Conservation (phyloP, 2,888 invertebrate species). For the Euplagia quadripunctaria region DNA sequence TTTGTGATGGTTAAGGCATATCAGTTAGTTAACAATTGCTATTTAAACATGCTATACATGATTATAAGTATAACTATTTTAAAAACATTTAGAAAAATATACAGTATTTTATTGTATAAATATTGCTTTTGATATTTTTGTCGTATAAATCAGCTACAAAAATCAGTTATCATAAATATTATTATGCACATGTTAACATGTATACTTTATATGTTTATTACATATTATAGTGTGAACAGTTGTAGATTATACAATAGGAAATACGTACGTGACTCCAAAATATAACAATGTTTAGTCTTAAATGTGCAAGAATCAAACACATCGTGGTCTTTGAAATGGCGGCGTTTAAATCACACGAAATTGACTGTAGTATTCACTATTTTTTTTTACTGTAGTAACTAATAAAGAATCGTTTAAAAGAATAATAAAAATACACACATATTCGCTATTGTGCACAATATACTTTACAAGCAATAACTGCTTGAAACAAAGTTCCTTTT, state of each 20-base stretch:
- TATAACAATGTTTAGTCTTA: too few species aligned
- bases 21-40: constrained; percentile 48
- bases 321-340: too few species aligned
- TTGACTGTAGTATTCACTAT: too few species aligned
- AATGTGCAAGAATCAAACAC: too few species aligned
- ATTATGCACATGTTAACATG: not conserved
- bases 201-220: not conserved
- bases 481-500: too few species aligned
- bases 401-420: too few species aligned
- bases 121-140: constrained; percentile 5
- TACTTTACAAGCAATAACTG: too few species aligned
- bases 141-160: constrained; percentile 14
- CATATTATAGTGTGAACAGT: not conserved
- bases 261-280: not conserved
- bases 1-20: constrained; percentile 61
- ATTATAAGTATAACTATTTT: constrained; percentile 20
- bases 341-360: too few species aligned
- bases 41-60: constrained; percentile 29
- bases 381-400: too few species aligned
- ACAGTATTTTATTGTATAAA: constrained; percentile 28
- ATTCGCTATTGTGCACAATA: too few species aligned
- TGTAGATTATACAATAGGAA: not conserved
- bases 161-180: not conserved
- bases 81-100: constrained; percentile 44
- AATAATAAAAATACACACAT: too few species aligned